phyloP scores from a whole-genome alignment of 2,888 invertebrate species.

The Aspidiotus destructor region DNA sequence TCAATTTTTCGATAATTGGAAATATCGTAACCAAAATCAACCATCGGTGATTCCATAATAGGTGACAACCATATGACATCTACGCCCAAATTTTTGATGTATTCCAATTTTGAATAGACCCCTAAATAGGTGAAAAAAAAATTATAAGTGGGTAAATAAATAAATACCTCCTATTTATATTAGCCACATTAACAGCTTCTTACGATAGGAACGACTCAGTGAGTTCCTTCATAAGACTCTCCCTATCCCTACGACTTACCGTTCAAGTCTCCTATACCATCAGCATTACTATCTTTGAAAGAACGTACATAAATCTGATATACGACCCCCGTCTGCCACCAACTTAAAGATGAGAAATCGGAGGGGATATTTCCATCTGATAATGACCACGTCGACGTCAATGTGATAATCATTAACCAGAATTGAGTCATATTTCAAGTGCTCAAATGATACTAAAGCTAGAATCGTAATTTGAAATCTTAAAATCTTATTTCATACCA shows the following conservation, averaged over 20 bases:
- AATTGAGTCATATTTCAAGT: no score
- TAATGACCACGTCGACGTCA: no score
- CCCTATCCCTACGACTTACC: no score
- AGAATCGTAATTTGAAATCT: no score
- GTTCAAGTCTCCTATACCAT: slow-evolving; percentile 75
- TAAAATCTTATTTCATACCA: no score
- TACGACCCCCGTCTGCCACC: slow-evolving; percentile 72
- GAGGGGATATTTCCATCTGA: no score
- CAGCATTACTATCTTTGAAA: slow-evolving; percentile 70
- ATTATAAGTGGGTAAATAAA: not conserved
- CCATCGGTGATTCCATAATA: slow-evolving; percentile 22
- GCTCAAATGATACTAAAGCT: no score
- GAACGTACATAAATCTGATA: slow-evolving; percentile 83
- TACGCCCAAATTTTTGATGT: slow-evolving; percentile 14
- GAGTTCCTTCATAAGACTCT: no score
- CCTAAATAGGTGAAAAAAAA: slow-evolving; percentile 8
- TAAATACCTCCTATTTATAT: slow-evolving; percentile 50
- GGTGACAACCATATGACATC: slow-evolving; percentile 27
- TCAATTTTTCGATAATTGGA: slow-evolving; percentile 26
- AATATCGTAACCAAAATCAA: slow-evolving; percentile 25
- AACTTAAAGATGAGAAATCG: slow-evolving; percentile 45
- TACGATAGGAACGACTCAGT: no score
- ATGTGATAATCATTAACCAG: no score
- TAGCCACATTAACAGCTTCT: no score
- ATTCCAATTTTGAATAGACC: slow-evolving; percentile 3